Conservation (phyloP, 2,113 vertebrate species). For the Daphoenositta chrysoptera region DNA sequence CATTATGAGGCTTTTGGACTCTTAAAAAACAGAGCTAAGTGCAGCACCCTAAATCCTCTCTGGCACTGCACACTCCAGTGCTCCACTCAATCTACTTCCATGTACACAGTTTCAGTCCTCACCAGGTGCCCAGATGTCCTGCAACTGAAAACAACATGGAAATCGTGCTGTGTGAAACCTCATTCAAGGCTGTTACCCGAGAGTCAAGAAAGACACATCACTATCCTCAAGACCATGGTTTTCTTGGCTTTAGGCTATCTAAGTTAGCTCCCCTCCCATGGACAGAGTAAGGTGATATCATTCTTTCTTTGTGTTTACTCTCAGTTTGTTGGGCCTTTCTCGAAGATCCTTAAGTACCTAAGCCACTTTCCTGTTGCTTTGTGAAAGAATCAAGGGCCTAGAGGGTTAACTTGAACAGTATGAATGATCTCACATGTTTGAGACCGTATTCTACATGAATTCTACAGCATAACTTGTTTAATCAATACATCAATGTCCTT, state of each 20-base stretch:
- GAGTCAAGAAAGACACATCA: neutral
- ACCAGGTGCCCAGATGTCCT: neutral
- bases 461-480: slow-evolving; percentile 6
- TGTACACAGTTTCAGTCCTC: neutral
- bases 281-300: neutral
- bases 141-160: neutral
- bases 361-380: neutral
- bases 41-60: neutral
- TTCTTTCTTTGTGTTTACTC: neutral
- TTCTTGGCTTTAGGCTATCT: neutral
- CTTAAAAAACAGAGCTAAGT: neutral
- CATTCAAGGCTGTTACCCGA: neutral
- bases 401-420: neutral
- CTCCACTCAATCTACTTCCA: neutral
- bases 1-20: neutral
- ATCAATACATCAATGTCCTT: slow-evolving; percentile 41
- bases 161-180: neutral
- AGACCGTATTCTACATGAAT: neutral
- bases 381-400: neutral
- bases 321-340: neutral
- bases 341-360: neutral
- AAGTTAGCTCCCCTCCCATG: neutral
- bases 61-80: neutral
- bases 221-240: neutral
- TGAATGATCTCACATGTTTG: slow-evolving; percentile 35